Evolutionary conservation across 1,140 invertebrate genomes (phyloP), one percentile per base, ranked within the genome.

Genomic region (Ptiloglossa arizonensis): DNA sequence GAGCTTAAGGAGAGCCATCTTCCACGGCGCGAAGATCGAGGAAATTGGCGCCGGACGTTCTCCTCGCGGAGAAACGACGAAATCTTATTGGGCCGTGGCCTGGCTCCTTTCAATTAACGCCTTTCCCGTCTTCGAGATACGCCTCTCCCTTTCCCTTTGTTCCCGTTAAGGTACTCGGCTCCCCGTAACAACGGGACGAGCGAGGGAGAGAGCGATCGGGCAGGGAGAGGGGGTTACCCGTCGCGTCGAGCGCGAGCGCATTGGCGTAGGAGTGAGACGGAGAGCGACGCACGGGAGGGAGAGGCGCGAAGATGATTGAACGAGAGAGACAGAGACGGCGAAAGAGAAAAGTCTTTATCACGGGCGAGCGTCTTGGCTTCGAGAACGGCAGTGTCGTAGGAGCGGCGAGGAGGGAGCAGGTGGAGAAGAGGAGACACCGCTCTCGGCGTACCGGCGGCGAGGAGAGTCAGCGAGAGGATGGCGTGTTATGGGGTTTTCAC

Each of bases 21-120:
- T 80, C 35, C 24, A 19, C 52, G 32, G 24, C 35, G 62, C 22
- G 41, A 67, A 15, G 60, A 72, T 77, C 73, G 66, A 74, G 79
- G 54, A 85, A 85, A 85, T 84, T 84, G 83, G 52, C 56, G 68
- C 62, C 44, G 79, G 79, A 83, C 79, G 72, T 62, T 80, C 46
- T 29, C 15, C 59, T 50, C 59, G 63, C 64, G 52, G 5, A 59
- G 78, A 22, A 52, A 35, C 48, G 64, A 57, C 35, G 80, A 86
- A 85, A 87, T 88, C 79, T 86, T 80, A 80, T 83, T 63, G 74
- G 69, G 54, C 69, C 82, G 41, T 70, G 80, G 72, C 84, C 75
- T 54, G 62, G 29, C 74, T 84, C 52, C 83, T 90, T 90, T 90
- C 88, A 90, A 90, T 89, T 89, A 89, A 90, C 89, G 88, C 88